Base-by-base conservation (phyloP, 2,888 invertebrate genomes). In the Oscheius sp. region DNA sequence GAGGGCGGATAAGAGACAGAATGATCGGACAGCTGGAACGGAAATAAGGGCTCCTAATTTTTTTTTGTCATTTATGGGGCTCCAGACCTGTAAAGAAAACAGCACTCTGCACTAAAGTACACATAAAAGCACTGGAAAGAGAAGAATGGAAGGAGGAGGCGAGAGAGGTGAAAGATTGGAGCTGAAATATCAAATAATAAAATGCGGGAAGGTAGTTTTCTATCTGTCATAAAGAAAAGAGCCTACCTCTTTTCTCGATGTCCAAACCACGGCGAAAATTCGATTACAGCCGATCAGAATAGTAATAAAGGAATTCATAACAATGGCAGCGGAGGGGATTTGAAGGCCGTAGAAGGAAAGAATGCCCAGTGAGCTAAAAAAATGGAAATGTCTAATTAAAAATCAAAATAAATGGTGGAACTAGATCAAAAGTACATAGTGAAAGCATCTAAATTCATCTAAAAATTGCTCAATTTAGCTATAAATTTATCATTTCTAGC, bases 21-120 rank as follows among this genome's bases (percentile, higher is more conserved):
- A 99, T 0, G 95, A 94, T 80, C 91, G 91, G 47, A 99, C 97
- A 0, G 98, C 98, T 17, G 98, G 98, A 95, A 98, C 97, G 87
- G 93, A 92, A 1, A 94, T 94, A 68, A 98, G 89, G 36, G 94
- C 92, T 74, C 95, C 94, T 91, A 30, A 28, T 44, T 24, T 47
- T 3, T 2, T 12, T 41, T 41, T 41, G 8, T 14, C n/a, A 14
- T 14, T 9, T 36, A 36, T 9, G 8, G 36, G 8, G 12, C 20
- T 41, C 3, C 20, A 17, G 22, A 44, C 59, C 59, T 26, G 44
- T 59, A 17, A 59, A 44, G 17, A 59, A 59, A 6, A 59, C 44
- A 2, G 44, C 24, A 8, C 59, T 59, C 28, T 59, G 59, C 1
- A 59, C 59, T n/a, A 59, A 4, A 28, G 59, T 44, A 20, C 41